These are phyloP conservation scores for Rhinolophus ferrumequinum DNA, from an alignment of 2,113 vertebrate species.

Conservation along the genomic window DNA sequence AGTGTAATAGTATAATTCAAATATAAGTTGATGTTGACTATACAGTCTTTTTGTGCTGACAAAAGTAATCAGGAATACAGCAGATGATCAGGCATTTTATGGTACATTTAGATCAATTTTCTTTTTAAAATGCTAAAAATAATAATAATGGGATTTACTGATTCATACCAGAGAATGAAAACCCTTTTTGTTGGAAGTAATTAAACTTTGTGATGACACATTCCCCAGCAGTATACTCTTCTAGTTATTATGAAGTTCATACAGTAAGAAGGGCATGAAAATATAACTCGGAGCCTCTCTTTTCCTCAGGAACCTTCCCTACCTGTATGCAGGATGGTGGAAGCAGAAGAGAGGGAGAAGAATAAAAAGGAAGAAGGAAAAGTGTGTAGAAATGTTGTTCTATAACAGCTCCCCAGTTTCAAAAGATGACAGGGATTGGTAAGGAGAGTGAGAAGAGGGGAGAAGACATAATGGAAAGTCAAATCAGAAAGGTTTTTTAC, in stretches of 20 bases:
- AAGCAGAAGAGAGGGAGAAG: background rate
- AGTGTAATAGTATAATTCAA: background rate
- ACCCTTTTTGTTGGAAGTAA: background rate
- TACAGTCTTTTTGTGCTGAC: background rate
- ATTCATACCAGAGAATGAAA: background rate
- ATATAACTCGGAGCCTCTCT: background rate
- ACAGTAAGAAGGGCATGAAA: background rate
- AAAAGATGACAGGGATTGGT: background rate
- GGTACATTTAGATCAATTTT: background rate
- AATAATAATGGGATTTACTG: background rate
- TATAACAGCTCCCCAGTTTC: background rate
- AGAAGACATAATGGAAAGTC: background rate
- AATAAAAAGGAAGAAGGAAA: background rate
- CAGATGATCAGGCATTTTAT: background rate
- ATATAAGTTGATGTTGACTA: background rate
- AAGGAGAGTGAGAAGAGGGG: background rate
- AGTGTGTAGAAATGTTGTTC: background rate
- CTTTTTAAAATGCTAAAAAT: background rate
- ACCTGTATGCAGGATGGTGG: background rate
- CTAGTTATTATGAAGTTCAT: background rate
- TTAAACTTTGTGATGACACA: background rate
- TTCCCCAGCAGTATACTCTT: background rate
- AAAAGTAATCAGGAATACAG: background rate
- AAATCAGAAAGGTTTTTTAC: background rate
- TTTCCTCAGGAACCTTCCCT: background rate